These are phyloP conservation scores for Aythya fuligula DNA, from an alignment of 2,797 vertebrate genomes.

Conservation along the genomic window DNA sequence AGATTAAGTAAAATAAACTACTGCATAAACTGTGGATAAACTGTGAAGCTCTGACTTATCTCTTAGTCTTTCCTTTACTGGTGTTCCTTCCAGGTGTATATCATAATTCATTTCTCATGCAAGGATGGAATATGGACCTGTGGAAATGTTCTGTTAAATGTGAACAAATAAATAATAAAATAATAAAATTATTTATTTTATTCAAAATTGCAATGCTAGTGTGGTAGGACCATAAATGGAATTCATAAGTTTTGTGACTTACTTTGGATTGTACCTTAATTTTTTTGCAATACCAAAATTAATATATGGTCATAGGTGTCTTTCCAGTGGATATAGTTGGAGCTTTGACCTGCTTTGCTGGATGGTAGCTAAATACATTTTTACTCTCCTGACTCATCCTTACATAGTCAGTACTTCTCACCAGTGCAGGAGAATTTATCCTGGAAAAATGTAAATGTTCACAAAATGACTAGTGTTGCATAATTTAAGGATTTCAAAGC, in stretches of 20 bases:
- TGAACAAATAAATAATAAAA: background rate
- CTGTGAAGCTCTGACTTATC: background rate
- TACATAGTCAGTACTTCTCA: rapidly evolving
- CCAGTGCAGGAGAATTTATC: background rate
- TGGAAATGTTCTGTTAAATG: background rate
- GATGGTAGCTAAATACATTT: rapidly evolving
- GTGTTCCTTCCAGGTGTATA: background rate
- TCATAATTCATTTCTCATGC: background rate
- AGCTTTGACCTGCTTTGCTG: background rate
- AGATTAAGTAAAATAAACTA: background rate
- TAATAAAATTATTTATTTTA: background rate
- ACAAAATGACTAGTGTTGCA: rapidly evolving
- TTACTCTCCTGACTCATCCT: rapidly evolving
- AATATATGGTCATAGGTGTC: background rate
- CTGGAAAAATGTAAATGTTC: background rate
- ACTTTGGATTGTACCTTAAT: background rate
- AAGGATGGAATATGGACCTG: background rate
- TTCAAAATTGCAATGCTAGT: background rate
- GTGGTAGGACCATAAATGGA: background rate
- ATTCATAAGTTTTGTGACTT: background rate
- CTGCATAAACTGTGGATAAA: background rate
- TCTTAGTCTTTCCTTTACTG: background rate
- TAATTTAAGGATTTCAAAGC: background rate
- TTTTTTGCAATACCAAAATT: background rate
- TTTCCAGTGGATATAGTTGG: background rate